A percentile compares a stretch with the other conserved stretches of the same genome.
phyloP scores from a whole-genome alignment of 2,113 vertebrate genomes.

The Forbesichthys agassizii region DNA sequence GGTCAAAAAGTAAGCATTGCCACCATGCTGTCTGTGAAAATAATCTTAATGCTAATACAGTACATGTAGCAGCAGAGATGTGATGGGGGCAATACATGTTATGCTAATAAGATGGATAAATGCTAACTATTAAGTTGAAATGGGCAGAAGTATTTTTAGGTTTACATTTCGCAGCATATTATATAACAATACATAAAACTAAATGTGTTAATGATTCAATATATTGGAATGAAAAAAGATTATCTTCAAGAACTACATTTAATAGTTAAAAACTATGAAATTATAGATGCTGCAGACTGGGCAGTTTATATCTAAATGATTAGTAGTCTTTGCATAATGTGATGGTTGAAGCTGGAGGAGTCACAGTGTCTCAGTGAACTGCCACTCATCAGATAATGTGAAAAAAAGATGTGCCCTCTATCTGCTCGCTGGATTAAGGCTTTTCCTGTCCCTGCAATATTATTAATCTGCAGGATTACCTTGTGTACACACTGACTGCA shows the following conservation, averaged over 20 bases:
- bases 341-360: constrained; percentile 12
- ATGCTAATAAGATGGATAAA: too few species aligned
- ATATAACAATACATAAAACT: too few species aligned
- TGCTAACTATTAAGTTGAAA: too few species aligned
- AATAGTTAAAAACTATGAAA: too few species aligned
- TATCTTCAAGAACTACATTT: too few species aligned
- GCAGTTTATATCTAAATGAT: too few species aligned
- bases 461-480: neutral
- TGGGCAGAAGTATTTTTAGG: too few species aligned
- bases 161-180: too few species aligned
- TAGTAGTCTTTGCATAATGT: too few species aligned
- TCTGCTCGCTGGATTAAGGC: constrained; percentile 29
- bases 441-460: constrained; percentile 12
- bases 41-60: constrained; percentile 47
- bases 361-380: constrained; percentile 21
- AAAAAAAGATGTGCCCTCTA: constrained; percentile 25
- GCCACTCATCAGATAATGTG: constrained; percentile 6
- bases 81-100: constrained; percentile 45
- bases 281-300: too few species aligned
- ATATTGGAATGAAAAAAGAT: too few species aligned
- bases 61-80: constrained; percentile 35
- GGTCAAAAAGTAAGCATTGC: constrained; percentile 85
- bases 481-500: neutral
- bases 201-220: too few species aligned
- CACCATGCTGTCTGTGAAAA: constrained; percentile 7